These are phyloP conservation scores for Chiridota heheva DNA, from an alignment of 35 echinoderm and acorn worm species.

Conservation along the genomic window DNA sequence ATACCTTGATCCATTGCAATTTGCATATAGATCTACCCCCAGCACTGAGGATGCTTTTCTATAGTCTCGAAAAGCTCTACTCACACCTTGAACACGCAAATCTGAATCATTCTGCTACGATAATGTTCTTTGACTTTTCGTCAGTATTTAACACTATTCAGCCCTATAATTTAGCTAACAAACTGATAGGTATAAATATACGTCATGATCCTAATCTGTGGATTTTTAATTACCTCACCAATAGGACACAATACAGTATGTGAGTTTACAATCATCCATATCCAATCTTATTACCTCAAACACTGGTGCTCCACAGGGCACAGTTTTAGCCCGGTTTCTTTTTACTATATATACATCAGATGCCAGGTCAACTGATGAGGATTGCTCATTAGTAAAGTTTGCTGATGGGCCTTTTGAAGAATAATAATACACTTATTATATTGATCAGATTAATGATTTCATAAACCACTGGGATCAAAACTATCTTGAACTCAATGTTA, in stretches of 20 bases:
- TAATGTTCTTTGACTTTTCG: conserved; percentile 50
- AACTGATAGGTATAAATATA: no score
- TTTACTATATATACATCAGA: conserved; percentile 67
- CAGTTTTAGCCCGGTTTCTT: conserved; percentile 49
- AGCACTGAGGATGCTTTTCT: conserved; percentile 44
- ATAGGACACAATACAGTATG: not conserved
- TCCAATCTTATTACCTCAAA: conserved; percentile 12
- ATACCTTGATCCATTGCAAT: conserved; percentile 34
- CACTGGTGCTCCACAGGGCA: conserved; percentile 57
- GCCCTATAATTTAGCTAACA: conserved; percentile 2
- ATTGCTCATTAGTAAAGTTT: conserved; percentile 54
- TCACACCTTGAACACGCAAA: conserved; percentile 14
- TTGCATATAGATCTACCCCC: conserved; percentile 29
- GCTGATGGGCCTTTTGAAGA: conserved; percentile 46
- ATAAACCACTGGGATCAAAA: conserved; percentile 35
- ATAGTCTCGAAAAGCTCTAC: conserved; percentile 23
- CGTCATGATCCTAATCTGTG: no score
- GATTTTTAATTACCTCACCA: not conserved
- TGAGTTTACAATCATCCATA: not conserved
- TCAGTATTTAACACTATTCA: conserved; percentile 44
- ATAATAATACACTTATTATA: conserved; percentile 16
- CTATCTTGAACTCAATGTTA: conserved; percentile 41
- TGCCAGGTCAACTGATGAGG: conserved; percentile 4
- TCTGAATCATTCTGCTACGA: not conserved
- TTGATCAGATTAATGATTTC: conserved; percentile 27